These are phyloP conservation scores for Solea senegalensis DNA, from an alignment of 2,113 vertebrate species.

Conservation along the genomic window DNA sequence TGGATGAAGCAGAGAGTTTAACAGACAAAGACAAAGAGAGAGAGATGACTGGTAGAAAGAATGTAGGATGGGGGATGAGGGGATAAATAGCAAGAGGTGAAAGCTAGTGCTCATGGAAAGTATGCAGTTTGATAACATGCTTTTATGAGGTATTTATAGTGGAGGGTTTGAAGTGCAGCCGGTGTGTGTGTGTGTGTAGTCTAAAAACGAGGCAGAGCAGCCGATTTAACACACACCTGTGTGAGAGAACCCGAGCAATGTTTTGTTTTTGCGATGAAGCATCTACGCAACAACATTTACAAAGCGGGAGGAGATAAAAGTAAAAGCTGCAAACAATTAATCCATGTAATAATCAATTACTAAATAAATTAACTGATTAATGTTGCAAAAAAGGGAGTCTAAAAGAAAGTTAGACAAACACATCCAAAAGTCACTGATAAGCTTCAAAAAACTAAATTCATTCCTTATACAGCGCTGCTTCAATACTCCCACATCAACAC, in stretches of 20 bases:
- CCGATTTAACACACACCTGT: background rate
- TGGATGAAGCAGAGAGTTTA: background rate
- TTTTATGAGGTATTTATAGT: constrained; percentile 73
- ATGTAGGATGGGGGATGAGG: constrained; percentile 28
- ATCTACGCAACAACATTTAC: background rate
- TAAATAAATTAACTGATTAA: too few relatives aligned
- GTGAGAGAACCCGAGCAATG: background rate
- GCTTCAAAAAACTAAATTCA: too few relatives aligned
- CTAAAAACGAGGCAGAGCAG: constrained; percentile 27
- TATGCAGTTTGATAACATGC: constrained; percentile 64
- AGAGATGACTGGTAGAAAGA: constrained; percentile 17
- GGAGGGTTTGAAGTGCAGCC: constrained; percentile 42
- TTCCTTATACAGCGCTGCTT: too few relatives aligned
- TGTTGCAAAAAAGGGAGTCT: too few relatives aligned
- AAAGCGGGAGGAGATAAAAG: background rate
- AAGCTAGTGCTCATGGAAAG: constrained; percentile 57
- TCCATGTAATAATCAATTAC: too few relatives aligned
- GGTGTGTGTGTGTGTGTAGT: constrained; percentile 7
- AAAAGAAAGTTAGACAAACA: too few relatives aligned
- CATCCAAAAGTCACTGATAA: too few relatives aligned
- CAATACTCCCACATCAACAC: too few relatives aligned
- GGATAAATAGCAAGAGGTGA: constrained; percentile 10
- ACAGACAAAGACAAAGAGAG: background rate
- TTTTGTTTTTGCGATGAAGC: background rate
- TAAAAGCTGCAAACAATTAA: too few relatives aligned